phyloP scores from a whole-genome alignment of 2,888 invertebrate species.

The Philaethria dido region DNA sequence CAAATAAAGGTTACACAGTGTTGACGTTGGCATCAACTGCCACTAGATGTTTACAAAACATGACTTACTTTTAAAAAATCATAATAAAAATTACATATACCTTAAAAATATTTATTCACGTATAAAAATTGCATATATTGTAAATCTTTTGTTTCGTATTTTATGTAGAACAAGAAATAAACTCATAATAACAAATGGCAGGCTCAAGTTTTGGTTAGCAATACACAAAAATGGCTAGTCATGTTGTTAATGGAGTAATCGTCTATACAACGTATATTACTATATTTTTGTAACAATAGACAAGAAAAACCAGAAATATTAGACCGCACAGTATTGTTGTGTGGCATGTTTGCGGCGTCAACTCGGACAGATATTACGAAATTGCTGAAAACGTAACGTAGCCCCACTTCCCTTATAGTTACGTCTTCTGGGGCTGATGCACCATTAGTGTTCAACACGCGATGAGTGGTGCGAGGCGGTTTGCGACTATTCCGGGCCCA shows the following conservation, averaged over 20 bases:
- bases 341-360: conserved; percentile 49
- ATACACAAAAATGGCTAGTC: neutral
- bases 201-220: neutral
- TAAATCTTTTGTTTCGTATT: neutral
- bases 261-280: neutral
- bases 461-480: conserved; percentile 79
- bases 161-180: neutral
- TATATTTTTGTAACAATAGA: conserved; percentile 24
- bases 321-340: conserved; percentile 30
- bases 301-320: conserved; percentile 36
- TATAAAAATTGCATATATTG: neutral
- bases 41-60: too few species aligned
- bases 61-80: too few species aligned
- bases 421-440: conserved; percentile 62
- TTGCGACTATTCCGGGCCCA: conserved; percentile 89
- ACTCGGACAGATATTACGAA: conserved; percentile 66
- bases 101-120: too few species aligned
- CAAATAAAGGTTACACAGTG: neutral
- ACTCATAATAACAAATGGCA: neutral
- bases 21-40: too few species aligned
- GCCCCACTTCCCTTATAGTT: conserved; percentile 63
- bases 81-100: too few species aligned
- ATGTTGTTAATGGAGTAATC: neutral
- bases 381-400: conserved; percentile 71
- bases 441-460: conserved; percentile 63